Evolutionary conservation across 2,888 invertebrate species (phyloP), one percentile per base, ranked within the genome.

Genomic region (Eupeodes latifasciatus): DNA sequence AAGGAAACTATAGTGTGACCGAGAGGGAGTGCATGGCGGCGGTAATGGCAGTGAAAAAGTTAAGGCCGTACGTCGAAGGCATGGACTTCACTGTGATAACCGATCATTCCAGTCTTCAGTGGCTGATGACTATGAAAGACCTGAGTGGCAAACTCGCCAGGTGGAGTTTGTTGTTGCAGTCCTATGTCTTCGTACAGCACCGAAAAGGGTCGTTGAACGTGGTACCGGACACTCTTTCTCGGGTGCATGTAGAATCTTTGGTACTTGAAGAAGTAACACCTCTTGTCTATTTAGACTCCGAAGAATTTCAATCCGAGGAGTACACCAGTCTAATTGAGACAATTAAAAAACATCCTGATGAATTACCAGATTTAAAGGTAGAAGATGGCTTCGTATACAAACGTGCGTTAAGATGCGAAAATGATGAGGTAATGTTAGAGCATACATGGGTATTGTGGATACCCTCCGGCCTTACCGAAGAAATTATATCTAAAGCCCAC

Each of bases 121-220:
- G n/a, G 53, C 14, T 53, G 53, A n/a, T 53, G 53, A n/a, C 7
- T 16, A 14, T 53, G n/a, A 53, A n/a, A 7, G 7, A n/a, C 53
- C 14, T 53, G 14, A 36, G 36, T 36, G 36, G 36, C 36, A 36
- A 36, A 36, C 36, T 36, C 36, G 36, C 47, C 11, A 47, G 47
- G 11, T 47, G 47, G 47, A 47, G 6, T 47, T 47, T 47, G 7
- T 47, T 47, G 47, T 47, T 47, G 47, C 47, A 47, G 47, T 47
- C 47, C 11, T 47, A 47, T 47, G 47, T 6, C 47, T 47, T 47
- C 47, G 47, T 47, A 47, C 47, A 47, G 47, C 53, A 53, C n/a
- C 53, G 53, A 53, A 53, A 53, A 14, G 53, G 53, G 6, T 53
- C 7, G n/a, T n/a, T 47, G 47, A 80, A 72, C 11, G 19, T 80